Base-by-base conservation (phyloP, 1,140 invertebrate genomes). In the Rhizoglyphus robini region DNA sequence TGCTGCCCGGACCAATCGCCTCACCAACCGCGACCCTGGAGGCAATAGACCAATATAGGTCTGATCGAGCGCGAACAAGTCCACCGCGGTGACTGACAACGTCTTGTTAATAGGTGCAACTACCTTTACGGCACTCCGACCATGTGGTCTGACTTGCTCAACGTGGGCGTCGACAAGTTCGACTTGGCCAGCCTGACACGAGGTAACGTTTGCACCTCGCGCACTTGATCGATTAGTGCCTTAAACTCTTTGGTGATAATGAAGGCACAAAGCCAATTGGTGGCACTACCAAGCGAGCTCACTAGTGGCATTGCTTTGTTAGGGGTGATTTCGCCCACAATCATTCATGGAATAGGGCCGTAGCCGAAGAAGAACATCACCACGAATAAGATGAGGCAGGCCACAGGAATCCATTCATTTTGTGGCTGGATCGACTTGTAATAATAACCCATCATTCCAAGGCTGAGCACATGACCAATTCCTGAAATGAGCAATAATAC, bases 91-190 rank as follows among this genome's bases (percentile, higher is more conserved):
- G n/a, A n/a, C n/a, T n/a, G n/a, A n/a, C n/a, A 1, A 58, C 23
- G n/a, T 61, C 29, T 62, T 20, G 68, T 67, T 66, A 71, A 63
- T 51, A 87, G 85, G 72, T 91, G 89, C 71, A 84, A 83, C 2
- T 73, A 87, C 4, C 75, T 89, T 18, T 88, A 87, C 71, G 94
- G 94, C 15, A 96, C 94, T 0, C 95, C 95, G 3, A 97, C 94
- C 0, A 98, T 99, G 93, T 92, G 88, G 74, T 86, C 96, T 62
- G 90, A 96, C 74, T 79, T 90, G 63, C 70, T 91, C 41, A 76
- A 79, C 61, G 74, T 74, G 0, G 65, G 75, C 1, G 74, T 76
- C 61, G 57, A 71, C n/a, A 47, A 58, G 18, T 75, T 72, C 65
- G 72, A 81, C 65, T 38, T 80, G 20, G 71, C 70, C 11, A 74